Conservation (phyloP, 2,113 vertebrate genomes). For the Epinephelus lanceolatus region DNA sequence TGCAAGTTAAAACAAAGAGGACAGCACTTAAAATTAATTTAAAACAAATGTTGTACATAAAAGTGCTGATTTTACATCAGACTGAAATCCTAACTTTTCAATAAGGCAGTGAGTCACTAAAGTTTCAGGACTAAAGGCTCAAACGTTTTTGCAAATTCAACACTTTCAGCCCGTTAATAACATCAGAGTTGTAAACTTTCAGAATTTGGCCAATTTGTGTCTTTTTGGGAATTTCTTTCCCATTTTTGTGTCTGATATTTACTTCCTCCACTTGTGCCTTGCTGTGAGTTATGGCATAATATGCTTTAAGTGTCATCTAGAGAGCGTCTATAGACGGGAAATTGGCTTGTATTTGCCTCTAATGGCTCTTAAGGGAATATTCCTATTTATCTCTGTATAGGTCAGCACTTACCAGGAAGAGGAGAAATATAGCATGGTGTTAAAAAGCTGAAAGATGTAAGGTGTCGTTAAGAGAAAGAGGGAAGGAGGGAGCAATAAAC, state of each 20-base stretch:
- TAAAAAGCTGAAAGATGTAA: constrained; percentile 54
- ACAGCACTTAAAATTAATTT: too few species aligned
- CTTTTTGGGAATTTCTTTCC: constrained; percentile 15
- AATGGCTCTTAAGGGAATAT: constrained; percentile 71
- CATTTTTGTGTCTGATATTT: constrained; percentile 41
- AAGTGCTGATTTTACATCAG: neutral
- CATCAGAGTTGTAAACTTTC: constrained; percentile 26
- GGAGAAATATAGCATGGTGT: constrained; percentile 43
- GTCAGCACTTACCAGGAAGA: constrained; percentile 67
- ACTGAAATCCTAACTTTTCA: neutral
- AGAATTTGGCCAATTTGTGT: constrained; percentile 42
- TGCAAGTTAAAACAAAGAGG: neutral
- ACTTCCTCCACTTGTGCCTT: constrained; percentile 31
- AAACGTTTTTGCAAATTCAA: constrained; percentile 5
- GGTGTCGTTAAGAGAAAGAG: constrained; percentile 37
- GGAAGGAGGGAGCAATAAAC: constrained; percentile 26
- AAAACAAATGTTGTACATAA: neutral
- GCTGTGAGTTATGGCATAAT: constrained; percentile 61
- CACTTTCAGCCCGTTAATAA: constrained; percentile 1
- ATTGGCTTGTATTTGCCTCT: constrained; percentile 68
- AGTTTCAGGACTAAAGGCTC: constrained; percentile 9
- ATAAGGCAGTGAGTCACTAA: neutral
- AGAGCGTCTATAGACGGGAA: constrained; percentile 54
- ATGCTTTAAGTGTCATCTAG: constrained; percentile 56
- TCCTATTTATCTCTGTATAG: constrained; percentile 63